phyloP scores from a whole-genome alignment of 1,140 invertebrate genomes.

The Polyergus mexicanus region DNA sequence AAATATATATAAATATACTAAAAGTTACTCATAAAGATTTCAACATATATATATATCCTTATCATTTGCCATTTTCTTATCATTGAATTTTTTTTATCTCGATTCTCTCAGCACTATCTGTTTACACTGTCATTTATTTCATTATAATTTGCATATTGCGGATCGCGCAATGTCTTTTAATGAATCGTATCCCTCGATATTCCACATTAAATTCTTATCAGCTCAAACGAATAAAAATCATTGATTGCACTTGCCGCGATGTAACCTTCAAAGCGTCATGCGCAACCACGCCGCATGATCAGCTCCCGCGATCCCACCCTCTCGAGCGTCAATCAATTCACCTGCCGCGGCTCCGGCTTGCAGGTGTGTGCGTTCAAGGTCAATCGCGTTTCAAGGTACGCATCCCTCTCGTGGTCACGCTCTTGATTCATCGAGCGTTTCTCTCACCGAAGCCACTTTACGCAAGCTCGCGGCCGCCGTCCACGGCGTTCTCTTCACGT shows the following conservation, averaged over 20 bases:
- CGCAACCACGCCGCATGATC: conserved; percentile 43
- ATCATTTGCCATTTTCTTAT: neutral
- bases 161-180: neutral
- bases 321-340: conserved; percentile 52
- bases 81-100: neutral
- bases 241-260: conserved; percentile 26
- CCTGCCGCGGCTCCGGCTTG: conserved; percentile 40
- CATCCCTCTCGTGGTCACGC: conserved; percentile 50
- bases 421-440: neutral
- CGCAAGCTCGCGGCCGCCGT: neutral
- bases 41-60: neutral
- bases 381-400: conserved; percentile 65
- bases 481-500: neutral
- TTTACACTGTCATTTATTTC: neutral
- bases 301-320: conserved; percentile 29
- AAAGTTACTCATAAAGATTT: neutral
- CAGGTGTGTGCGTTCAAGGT: conserved; percentile 56
- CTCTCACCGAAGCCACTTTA: neutral
- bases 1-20: neutral
- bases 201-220: conserved; percentile 16
- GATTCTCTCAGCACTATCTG: neutral
- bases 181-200: neutral
- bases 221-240: neutral
- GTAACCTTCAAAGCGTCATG: conserved; percentile 34
- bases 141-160: neutral